These are phyloP conservation scores for Gisinianus flammeolus DNA, from an alignment of 2,888 invertebrate species.

Conservation along the genomic window DNA sequence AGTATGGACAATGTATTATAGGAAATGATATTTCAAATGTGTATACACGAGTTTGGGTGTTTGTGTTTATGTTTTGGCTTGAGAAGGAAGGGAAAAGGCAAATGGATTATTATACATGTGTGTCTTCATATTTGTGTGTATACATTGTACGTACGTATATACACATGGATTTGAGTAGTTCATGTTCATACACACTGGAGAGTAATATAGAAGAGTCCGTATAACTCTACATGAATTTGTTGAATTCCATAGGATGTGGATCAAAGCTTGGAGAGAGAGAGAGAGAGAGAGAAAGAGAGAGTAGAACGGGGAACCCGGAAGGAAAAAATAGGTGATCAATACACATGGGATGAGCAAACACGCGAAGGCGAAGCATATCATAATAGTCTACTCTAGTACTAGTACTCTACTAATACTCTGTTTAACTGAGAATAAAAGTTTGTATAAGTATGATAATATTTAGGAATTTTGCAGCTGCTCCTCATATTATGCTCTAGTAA, in stretches of 20 bases:
- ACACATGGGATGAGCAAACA: constrained; percentile 41
- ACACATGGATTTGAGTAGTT: no score
- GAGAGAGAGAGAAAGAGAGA: background rate
- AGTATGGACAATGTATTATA: background rate
- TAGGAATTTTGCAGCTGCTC: background rate
- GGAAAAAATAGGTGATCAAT: constrained; percentile 43
- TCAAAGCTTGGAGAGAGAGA: background rate
- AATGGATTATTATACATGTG: no score
- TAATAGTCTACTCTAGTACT: no score
- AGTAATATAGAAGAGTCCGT: no score
- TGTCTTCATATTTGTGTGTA: background rate
- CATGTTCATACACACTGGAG: no score
- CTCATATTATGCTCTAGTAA: background rate
- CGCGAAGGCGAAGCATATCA: constrained; percentile 28
- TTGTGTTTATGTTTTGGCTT: no score
- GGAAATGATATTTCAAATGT: background rate
- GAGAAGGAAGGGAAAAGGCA: no score
- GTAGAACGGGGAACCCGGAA: constrained; percentile 38
- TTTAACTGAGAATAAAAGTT: background rate
- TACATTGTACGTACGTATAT: background rate
- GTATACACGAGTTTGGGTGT: background rate
- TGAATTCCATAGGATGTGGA: background rate
- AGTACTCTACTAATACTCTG: background rate
- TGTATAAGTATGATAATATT: background rate
- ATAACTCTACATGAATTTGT: background rate